phyloP scores from a whole-genome alignment of 2,888 invertebrate genomes.

The Hypomecis atomaria region DNA sequence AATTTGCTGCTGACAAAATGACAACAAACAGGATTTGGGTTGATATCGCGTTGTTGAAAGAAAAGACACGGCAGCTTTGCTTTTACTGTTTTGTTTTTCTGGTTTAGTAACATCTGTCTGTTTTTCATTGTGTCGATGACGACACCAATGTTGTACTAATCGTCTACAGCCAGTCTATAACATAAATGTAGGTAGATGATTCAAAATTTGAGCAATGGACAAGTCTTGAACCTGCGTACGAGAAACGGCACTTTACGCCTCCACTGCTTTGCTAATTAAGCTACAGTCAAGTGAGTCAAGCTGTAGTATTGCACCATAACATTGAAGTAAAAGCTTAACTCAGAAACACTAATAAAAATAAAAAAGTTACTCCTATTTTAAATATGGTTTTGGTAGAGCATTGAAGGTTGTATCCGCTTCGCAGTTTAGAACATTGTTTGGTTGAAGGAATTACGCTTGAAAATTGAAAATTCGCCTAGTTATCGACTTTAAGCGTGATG shows the following conservation, averaged over 20 bases:
- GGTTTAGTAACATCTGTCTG: not conserved
- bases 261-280: no score
- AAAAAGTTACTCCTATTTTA: no score
- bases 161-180: no score
- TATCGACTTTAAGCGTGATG: not conserved
- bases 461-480: constrained; percentile 1
- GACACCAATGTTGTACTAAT: not conserved
- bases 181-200: no score
- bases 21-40: constrained; percentile 3
- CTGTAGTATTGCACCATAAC: no score
- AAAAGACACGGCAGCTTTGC: constrained; percentile 3
- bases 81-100: constrained; percentile 6
- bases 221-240: no score
- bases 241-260: no score
- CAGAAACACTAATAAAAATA: no score
- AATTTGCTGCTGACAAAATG: constrained; percentile 12
- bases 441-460: not conserved
- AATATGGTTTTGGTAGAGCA: not conserved
- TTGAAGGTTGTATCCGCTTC: not conserved
- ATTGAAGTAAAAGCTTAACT: no score
- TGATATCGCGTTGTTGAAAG: constrained; percentile 9
- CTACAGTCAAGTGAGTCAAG: no score
- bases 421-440: not conserved
- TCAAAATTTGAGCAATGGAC: no score
- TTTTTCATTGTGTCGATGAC: not conserved